Evolutionary conservation across 37 sponge, comb jelly and placozoan genomes (phyloP).

Genomic region (Chondrosia reniformis): DNA sequence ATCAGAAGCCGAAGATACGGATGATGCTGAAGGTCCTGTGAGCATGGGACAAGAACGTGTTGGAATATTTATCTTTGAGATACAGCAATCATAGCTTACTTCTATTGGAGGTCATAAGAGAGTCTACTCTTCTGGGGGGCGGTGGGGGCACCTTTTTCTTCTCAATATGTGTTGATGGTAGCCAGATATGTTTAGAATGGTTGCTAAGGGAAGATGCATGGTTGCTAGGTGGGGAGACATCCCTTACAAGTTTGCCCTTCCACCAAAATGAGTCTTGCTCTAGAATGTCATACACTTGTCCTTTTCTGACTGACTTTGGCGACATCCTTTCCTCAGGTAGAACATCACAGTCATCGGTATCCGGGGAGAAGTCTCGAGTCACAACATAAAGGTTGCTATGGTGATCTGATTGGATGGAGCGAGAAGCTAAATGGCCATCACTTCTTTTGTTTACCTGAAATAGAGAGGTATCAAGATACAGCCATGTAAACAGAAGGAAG

Average conservation of each 20-base stretch:
- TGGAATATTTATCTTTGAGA: no score
- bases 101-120: no score
- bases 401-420: background rate
- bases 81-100: no score
- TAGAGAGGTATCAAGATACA: background rate
- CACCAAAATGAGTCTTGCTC: conserved; percentile 56
- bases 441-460: background rate
- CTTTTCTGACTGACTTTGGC: conserved; percentile 8
- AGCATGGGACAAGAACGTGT: no score
- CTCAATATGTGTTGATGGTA: conserved; percentile 9
- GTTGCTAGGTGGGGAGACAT: background rate
- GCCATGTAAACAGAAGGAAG: background rate
- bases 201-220: background rate
- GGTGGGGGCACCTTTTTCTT: background rate
- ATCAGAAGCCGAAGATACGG: no score
- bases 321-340: conserved; percentile 21
- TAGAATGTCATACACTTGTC: conserved; percentile 44
- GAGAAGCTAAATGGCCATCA: background rate
- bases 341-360: conserved; percentile 5
- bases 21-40: no score
- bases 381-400: background rate
- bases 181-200: conserved; percentile 6
- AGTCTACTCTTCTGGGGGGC: conserved; percentile 20
- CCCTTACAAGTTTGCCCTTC: conserved; percentile 49
- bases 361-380: background rate